Percentiles rank a stretch among this genome's conserved stretches.
Conservation (phyloP, 2,113 vertebrate genomes). For the Butorides virescens region DNA sequence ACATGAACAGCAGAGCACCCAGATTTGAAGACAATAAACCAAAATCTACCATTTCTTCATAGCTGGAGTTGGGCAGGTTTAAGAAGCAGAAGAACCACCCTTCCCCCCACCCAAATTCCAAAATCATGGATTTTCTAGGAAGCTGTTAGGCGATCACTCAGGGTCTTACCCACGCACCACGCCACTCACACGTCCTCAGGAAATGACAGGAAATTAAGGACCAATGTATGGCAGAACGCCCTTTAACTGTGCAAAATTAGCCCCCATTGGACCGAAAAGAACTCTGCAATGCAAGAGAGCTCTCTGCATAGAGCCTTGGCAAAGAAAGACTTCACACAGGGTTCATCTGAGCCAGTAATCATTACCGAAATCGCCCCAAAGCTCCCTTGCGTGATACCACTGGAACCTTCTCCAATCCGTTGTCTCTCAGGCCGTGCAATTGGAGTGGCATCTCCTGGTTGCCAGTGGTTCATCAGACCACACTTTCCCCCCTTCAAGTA, state of each 20-base stretch:
- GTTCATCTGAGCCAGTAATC: background rate
- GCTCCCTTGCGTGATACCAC: background rate
- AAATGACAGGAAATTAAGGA: background rate
- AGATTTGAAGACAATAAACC: background rate
- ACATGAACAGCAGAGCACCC: background rate
- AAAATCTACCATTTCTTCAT: background rate
- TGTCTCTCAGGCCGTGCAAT: background rate
- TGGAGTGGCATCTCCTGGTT: background rate
- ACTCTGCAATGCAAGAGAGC: background rate
- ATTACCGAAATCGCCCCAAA: background rate
- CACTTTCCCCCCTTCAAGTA: background rate
- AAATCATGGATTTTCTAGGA: background rate
- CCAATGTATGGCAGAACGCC: fast-evolving
- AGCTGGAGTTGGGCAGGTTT: background rate
- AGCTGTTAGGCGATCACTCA: background rate
- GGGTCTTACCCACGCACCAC: fast-evolving
- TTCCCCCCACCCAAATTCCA: background rate
- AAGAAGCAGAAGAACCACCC: background rate
- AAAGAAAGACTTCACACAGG: background rate
- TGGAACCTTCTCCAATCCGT: background rate
- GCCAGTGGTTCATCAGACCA: background rate
- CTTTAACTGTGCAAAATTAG: background rate
- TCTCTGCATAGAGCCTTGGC: background rate
- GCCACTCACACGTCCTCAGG: background rate
- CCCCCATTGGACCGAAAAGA: background rate